Base-by-base conservation (phyloP, 2,888 invertebrate species). In the Busseola fusca region DNA sequence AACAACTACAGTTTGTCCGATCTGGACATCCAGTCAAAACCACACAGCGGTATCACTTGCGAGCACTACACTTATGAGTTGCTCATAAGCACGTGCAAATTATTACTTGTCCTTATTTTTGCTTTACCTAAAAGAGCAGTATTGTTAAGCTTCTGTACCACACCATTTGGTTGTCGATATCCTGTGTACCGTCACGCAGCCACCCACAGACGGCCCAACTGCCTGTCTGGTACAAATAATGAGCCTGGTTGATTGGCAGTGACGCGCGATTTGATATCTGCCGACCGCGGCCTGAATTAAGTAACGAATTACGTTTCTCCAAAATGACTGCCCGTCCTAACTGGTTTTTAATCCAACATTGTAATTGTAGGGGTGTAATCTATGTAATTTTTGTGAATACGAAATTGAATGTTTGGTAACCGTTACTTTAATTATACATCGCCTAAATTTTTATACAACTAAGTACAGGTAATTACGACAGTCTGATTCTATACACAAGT, bases 171-270 rank as follows among this genome's bases (percentile, higher is more conserved):
- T 4, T 25, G 45, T 54, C 42, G 18, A 34, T 56, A 66, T 56
- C 27, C 62, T 1, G 6, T 59, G 25, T 25, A 50, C 4, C 42
- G 50, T 27, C 27, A 66, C 16, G 68, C 16, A 52, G 50, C 50
- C 25, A 40, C 34, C 45, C 12, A 2, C 30, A 48, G 54, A 62
- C 25, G n/a, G 50, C 56, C 14, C 45, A 54, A 54, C 69, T 63
- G 18, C 25, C 63, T 59, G 37, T 67, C 62, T 58, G 57, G 54
- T 71, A 27, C 40, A 79, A 84, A 76, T 79, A 81, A 84, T 76
- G 66, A 77, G 59, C 50, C 34, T n/a, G 57, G 56, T 27, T 69
- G 72, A 76, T 74, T 65, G 50, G 56, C 5, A 67, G 60, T 59
- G 64, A 67, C 59, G 76, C 40, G 62, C 30, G 57, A 73, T 74